phyloP scores from a whole-genome alignment of 2,797 vertebrate genomes.

The Kryptolebias ocellatus region DNA sequence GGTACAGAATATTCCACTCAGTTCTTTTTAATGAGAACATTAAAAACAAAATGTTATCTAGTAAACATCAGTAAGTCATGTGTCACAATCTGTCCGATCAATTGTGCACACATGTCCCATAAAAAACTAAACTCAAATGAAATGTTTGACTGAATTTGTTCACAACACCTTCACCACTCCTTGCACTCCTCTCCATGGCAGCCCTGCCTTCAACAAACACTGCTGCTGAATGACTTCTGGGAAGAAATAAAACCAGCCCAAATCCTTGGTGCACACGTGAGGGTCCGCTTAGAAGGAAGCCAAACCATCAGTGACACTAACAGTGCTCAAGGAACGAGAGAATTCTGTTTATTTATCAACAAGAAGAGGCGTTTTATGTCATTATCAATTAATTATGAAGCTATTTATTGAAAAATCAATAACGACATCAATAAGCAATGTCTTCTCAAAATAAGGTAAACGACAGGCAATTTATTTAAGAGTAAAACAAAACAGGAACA shows the following conservation, averaged over 20 bases:
- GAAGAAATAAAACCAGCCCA: slow-evolving; percentile 25
- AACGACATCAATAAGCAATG: not conserved
- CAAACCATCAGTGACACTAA: no score
- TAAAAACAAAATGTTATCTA: not conserved
- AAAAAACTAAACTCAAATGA: not conserved
- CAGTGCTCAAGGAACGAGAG: no score
- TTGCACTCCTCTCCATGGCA: slow-evolving; percentile 63
- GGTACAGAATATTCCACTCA: not conserved
- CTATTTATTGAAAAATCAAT: not conserved
- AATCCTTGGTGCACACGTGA: not conserved
- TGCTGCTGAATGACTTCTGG: slow-evolving; percentile 49
- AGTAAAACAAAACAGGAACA: not conserved
- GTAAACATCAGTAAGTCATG: not conserved
- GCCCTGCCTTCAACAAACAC: slow-evolving; percentile 78
- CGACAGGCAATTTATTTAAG: not conserved
- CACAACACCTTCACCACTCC: slow-evolving; percentile 57
- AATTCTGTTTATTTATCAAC: no score
- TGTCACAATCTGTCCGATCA: slow-evolving; percentile 13
- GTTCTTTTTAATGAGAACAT: not conserved
- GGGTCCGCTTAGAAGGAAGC: no score
- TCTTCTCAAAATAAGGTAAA: not conserved
- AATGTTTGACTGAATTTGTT: slow-evolving; percentile 18
- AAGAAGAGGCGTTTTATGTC: no score
- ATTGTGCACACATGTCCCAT: not conserved
- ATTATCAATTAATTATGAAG: not conserved